Evolutionary conservation across 2,888 invertebrate genomes (phyloP).

Genomic region (Pemphredon lugubris): DNA sequence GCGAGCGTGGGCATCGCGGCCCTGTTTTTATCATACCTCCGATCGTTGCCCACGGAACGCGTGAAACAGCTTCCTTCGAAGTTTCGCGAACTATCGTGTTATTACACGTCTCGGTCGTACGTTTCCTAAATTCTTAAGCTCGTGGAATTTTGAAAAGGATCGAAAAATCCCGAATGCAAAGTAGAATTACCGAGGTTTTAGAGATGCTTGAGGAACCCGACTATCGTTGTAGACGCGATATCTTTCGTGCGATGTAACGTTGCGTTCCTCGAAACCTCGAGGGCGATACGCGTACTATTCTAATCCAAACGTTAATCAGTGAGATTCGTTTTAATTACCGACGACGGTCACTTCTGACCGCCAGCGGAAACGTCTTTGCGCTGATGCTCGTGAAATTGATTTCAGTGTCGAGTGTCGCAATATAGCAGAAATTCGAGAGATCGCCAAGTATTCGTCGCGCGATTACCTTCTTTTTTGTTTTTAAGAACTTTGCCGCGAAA

Average conservation of each 20-base stretch:
- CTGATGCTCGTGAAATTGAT: constrained; percentile 24
- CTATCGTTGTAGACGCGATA: no score
- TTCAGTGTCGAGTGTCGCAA: constrained; percentile 18
- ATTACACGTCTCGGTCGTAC: not conserved
- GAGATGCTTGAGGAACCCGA: not conserved
- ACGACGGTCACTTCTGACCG: not conserved
- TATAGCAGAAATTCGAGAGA: constrained; percentile 36
- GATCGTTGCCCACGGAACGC: constrained; percentile 47
- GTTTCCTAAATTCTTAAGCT: constrained; percentile 2
- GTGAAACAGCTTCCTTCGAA: constrained; percentile 21
- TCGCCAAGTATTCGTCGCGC: no score
- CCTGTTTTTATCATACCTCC: constrained; percentile 45
- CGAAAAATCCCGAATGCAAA: not conserved
- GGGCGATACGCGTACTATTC: not conserved
- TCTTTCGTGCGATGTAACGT: no score
- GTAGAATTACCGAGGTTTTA: not conserved
- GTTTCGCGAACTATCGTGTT: constrained; percentile 2
- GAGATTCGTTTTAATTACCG: not conserved
- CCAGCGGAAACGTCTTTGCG: not conserved
- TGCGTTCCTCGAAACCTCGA: not conserved
- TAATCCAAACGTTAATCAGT: not conserved
- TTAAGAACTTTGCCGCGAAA: not conserved
- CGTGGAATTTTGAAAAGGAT: not conserved
- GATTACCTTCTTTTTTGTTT: no score
- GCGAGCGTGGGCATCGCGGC: constrained; percentile 51